Base-by-base conservation (phyloP, 2,888 invertebrate genomes). In the Leucophora obtusa region DNA sequence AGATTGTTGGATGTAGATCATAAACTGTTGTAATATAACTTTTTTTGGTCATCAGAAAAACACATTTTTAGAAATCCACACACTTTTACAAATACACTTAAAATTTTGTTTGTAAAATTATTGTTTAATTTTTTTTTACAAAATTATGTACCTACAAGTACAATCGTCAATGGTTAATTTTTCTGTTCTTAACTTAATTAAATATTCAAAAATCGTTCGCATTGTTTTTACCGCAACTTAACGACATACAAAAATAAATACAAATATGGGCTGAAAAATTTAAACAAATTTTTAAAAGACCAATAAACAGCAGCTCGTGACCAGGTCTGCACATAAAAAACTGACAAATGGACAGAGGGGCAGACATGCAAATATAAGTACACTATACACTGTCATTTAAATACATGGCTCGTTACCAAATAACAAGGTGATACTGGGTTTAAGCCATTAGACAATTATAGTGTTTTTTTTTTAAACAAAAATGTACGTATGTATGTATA, bases 181-280 rank as follows among this genome's bases (percentile, higher is more conserved):
- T 28, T 28, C 1, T 28, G 8, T 38, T 38, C 11, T 38, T 59
- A 71, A 65, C 28, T 66, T 38, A 77, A 81, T 81, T 81, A 74
- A 62, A 77, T 77, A 81, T 81, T 77, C 81, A 77, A 53, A 66
- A 81, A 81, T 56, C 73, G 81, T 81, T 85, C 84, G 85, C 85
- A 83, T 86, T 82, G 84, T 81, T 85, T 85, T 85, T 84, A 85
- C 85, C 84, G 84, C 85, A 85, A 84, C 83, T 68, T 68, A 17
- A 69, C 53, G 43, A 65, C 58, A 28, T 79, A 84, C 4, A 71
- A 72, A 77, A 80, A 70, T 70, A 79, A 82, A 47, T 14, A 82
- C 83, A 84, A 84, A 82, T 79, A 73, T 69, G 76, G 77, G 58
- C 51, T 65, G 53, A 33, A 65, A 73, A 54, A 63, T 33, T 24